phyloP scores from a whole-genome alignment of 2,797 vertebrate species.

The Margarornis squamiger region DNA sequence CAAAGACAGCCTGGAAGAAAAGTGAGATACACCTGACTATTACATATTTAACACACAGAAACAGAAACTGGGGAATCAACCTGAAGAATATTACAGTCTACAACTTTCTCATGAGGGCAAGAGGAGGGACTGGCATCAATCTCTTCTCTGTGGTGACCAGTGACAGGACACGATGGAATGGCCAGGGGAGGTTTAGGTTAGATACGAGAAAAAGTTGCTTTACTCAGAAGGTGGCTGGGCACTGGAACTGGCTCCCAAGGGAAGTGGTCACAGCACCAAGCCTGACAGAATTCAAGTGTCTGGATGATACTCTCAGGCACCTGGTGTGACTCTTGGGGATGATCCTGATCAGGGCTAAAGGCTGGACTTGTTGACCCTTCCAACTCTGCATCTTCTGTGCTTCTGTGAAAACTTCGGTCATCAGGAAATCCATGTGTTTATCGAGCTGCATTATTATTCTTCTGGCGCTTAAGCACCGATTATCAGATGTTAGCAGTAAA shows the following conservation, averaged over 20 bases:
- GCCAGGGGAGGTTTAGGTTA: background rate
- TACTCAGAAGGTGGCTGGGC: background rate
- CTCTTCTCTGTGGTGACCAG: background rate
- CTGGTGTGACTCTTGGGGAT: background rate
- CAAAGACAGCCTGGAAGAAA: background rate
- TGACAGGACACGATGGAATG: background rate
- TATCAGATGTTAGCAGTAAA: background rate
- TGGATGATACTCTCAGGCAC: background rate
- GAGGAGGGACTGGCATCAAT: background rate
- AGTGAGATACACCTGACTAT: background rate
- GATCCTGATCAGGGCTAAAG: background rate
- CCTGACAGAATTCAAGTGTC: background rate
- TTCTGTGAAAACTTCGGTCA: background rate
- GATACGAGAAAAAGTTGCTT: background rate
- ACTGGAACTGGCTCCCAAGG: background rate
- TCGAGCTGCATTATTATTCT: background rate
- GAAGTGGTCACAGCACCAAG: background rate
- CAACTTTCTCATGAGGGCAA: background rate
- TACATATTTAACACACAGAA: background rate
- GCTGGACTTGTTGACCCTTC: background rate
- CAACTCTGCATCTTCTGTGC: background rate
- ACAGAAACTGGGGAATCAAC: background rate
- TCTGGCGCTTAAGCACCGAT: background rate
- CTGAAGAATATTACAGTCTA: background rate
- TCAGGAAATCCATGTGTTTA: background rate